Evolutionary conservation across 2,888 invertebrate species (phyloP), one percentile per base, ranked within the genome.

Genomic region (Carpatolechia fugitivella): DNA sequence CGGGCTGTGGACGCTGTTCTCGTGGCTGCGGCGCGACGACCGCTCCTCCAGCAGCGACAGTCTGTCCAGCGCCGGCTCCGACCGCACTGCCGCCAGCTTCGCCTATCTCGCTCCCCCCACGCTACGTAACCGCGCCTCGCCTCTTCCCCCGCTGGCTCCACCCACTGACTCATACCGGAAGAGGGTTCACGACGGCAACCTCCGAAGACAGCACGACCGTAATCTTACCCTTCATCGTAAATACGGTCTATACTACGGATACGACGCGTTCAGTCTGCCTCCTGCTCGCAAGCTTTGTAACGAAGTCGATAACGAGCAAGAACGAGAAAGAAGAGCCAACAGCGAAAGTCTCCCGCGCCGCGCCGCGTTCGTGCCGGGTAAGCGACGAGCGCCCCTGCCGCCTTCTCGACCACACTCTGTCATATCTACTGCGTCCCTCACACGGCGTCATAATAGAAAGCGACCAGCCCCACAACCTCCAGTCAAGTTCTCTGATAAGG

Each of bases 301-400:
- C 16, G 67, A 66, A 47, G 54, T 60, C 33, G 56, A 51, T 11
- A 62, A 56, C 55, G 76, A 78, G 50, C 63, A 70, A 53, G 64
- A 71, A 24, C 74, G 80, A 52, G 80, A 82, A 24, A 77, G 92
- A 41, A 79, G 92, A 63, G 91, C 92, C n/a, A 44, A 63, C 68
- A 94, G 93, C 70, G 93, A 93, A 79, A 90, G 92, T 20, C 91
- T 91, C 62, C 91, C 91, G 58, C 91, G 91, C 47, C 91, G 91
- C 61, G 90, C 92, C 8, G 92, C 92, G 3, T 94, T 95, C 83
- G 95, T 95, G 0, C 94, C 94, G 62, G 95, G 95, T 20, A 95
- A 95, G 76, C 82, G 95, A 50, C 92, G 92, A 69, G 95, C 95
- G 0, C 91, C 91, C 87, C 91, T 2, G 88, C 92, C 7, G 4